Conservation (phyloP, 2,113 vertebrate genomes). For the Hippocampus barbouri region DNA sequence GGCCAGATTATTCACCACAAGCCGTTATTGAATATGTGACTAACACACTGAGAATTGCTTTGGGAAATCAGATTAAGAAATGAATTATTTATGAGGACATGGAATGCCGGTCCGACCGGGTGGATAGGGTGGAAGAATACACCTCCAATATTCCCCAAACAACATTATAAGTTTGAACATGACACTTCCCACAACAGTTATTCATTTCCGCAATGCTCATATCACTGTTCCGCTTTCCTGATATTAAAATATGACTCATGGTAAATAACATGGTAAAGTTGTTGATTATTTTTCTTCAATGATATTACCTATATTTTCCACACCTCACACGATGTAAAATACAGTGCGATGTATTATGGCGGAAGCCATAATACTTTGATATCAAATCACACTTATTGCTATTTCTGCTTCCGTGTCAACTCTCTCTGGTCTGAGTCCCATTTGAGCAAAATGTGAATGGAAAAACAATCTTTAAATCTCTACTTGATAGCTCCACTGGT, state of each 20-base stretch:
- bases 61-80: constrained; percentile 76
- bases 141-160: constrained; percentile 66
- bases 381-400: constrained; percentile 47
- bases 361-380: constrained; percentile 38
- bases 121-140: constrained; percentile 54
- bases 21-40: constrained; percentile 74
- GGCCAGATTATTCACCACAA: constrained; percentile 67
- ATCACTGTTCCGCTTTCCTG: constrained; percentile 50
- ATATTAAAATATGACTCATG: constrained; percentile 69
- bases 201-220: constrained; percentile 66
- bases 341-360: constrained; percentile 55
- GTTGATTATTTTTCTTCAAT: constrained; percentile 67
- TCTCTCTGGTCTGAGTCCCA: constrained; percentile 25
- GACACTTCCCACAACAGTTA: constrained; percentile 62
- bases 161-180: constrained; percentile 70
- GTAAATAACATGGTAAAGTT: constrained; percentile 58
- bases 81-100: constrained; percentile 75
- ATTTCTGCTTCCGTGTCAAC: constrained; percentile 21
- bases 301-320: constrained; percentile 57
- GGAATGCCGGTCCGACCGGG: constrained; percentile 56
- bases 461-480: constrained; percentile 11
- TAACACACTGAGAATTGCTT: constrained; percentile 72
- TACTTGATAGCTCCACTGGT: constrained; percentile 4
- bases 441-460: constrained; percentile 27
- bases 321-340: constrained; percentile 34